Base-by-base conservation (phyloP, 2,797 vertebrate species). In the Chloroceryle amazona region DNA sequence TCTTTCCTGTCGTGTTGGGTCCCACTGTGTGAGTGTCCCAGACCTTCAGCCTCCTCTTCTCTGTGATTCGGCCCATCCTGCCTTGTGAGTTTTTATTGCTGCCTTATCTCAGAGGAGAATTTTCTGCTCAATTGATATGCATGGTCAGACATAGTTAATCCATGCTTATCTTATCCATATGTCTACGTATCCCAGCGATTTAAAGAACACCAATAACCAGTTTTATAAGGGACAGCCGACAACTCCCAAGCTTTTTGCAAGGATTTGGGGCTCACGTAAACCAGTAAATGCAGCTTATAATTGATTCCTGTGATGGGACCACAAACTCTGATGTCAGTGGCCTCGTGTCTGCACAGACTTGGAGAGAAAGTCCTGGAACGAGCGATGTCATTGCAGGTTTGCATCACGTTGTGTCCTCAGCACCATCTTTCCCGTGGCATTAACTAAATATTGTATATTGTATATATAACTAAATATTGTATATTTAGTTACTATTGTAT, bases 101-200 rank as follows among this genome's bases (percentile, higher is more conserved):
- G 86, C 78, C 21, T 92, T 91, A 82, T 89, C 86, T 96, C 86
- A 61, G 75, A 31, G 82, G 78, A 90, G 84, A 90, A 84, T 94
- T 93, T 96, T 91, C 57, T 35, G 76, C 72, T 76, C 96, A 93
- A 93, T 96, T 93, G 90, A 94, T 96, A 98, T 96, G 96, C 96
- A 86, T 29, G 91, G 96, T 97, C 97, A 97, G 96, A 96, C 80
- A 65, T 84, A 81, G 93, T 89, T 97, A 97, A 97, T 97, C 97
- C 94, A 89, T 73, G 86, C 84, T 96, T 96, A 93, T 94, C 72
- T 96, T 92, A 95, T 94, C 89, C 92, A 84, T 67, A 37, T 37
- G 71, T 94, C 83, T 93, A 92, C 95, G 85, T 90, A 94, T 95
- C 61, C 68, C 58, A n/a, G 55, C 93, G 94, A 92, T 94, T 96